Base-by-base conservation (phyloP, 2,888 invertebrate genomes). In the Thereva unica region DNA sequence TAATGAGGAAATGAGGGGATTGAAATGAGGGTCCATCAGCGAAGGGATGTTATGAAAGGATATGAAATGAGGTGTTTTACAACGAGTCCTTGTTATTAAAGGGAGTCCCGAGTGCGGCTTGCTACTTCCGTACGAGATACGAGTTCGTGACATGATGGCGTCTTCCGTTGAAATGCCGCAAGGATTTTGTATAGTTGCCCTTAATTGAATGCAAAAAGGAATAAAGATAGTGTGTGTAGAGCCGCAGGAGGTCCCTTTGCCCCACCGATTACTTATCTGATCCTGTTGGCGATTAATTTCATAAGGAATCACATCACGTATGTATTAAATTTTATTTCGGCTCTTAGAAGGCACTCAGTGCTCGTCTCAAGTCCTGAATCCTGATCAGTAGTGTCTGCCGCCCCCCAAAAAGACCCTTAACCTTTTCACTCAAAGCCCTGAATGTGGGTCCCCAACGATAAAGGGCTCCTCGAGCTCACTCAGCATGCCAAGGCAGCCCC, bases 41-140 rank as follows among this genome's bases (percentile, higher is more conserved):
- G 47, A 47, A 3, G 42, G 59, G 47, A 3, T 38, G 8, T 47
- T 38, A 45, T 38, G 47, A 35, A 12, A 59, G 23, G 23, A 23
- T 37, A 59, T 59, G 64, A 64, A 68, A 68, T 59, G 68, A 68
- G 68, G 68, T 68, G 68, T 68, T 68, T 68, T 68, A 68, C 68
- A 68, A 53, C 68, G 45, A 64, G 56, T 53, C 65, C 47, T 55
- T 57, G 64, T 56, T 68, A 68, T 59, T 59, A 59, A 59, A 49
- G 37, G 37, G 49, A 35, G 59, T 45, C 47, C 59, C 47, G 23
- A 23, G 23, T 23, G 23, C 23, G 23, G 23, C 23, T 23, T 23
- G 23, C 2, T 23, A 23, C 23, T 2, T 23, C 23, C 23, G 2
- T 23, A 23, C 23, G 23, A 2, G 23, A 23, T 2, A 23, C 23